Base-by-base conservation (phyloP, 2,113 vertebrate species). In the Sialia sialis region DNA sequence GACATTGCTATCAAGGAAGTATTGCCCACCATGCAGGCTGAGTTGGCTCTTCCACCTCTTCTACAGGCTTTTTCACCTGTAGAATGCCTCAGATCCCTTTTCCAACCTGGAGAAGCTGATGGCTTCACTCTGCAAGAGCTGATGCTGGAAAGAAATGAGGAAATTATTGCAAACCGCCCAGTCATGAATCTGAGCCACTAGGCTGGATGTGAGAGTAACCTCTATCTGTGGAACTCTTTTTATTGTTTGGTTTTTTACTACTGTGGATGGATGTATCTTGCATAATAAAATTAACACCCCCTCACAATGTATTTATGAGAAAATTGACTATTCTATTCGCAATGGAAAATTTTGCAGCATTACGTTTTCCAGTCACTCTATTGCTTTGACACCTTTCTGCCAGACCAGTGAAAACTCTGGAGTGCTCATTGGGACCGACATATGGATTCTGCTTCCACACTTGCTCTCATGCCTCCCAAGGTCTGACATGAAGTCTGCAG, bases 381-480 rank as follows among this genome's bases (percentile, higher is more conserved):
- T 34, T 34, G 66, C 52, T 89, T 56, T 41, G 54, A 48, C 51
- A 12, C 6, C 26, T 23, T 58, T 44, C 22, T 60, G 49, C 12
- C 16, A 36, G 36, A 20, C 11, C 13, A 9, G 74, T 10, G 58
- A 38, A 13, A 55, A 0, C 59, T 44, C 52, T 29, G 58, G 11
- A 32, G 4, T 26, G n/a, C 19, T 64, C 30, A 13, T 3, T 3
- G 9, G 60, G 27, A 55, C 13, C 2, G 34, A 34, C 26, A 6
- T 9, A 21, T 15, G 66, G 17, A 21, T 20, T 56, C 63, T 76
- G 43, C 46, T 73, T 49, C 60, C 54, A 8, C 5, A 1, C 17
- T 52, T 63, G 36, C 54, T 36, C 30, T 18, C 18, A 15, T 19
- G 8, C 1, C 22, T 4, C 10, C 1, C 0, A 0, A 21, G 39